Base-by-base conservation (phyloP, 2,888 invertebrate genomes). In the Ypsolopha scabrella region DNA sequence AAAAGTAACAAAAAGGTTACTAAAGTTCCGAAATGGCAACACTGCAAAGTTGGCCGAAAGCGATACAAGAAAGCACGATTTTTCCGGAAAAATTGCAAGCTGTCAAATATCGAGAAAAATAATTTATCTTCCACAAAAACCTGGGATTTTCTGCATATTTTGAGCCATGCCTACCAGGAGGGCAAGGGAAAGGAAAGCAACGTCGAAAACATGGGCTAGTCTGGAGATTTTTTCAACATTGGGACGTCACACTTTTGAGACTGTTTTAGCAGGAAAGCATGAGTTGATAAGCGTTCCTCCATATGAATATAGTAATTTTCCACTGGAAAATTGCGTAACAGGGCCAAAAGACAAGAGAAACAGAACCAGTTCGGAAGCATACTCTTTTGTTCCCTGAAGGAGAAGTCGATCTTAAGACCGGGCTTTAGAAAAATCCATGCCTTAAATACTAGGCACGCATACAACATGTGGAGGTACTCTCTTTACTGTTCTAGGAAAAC, bases 121-220 rank as follows among this genome's bases (percentile, higher is more conserved):
- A 53, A 56, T 50, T 51, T 52, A 60, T 55, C 72, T 70, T 67
- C 71, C 72, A 72, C 67, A 77, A 80, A 81, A 80, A 74, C 75
- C 69, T 68, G 69, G 70, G 72, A 76, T 77, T 79, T 81, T 82
- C 80, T 82, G 79, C 81, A 80, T 80, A 82, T 81, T 83, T 80
- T 61, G 70, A 70, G 67, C 58, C 61, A 53, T 50, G 24, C 38
- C 33, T 55, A 80, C 77, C 55, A 75, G 77, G 78, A 54, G 13
- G 54, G 10, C 73, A 80, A 57, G 41, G 11, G 6, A 44, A 11
- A 37, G 49, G 64, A 58, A 41, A 44, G 57, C 53, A 55, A 58
- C 10, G 39, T 10, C 37, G 34, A 33, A 11, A 14, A 39, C 39
- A 24, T 24, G 24, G 4, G 24, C 2, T 24, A 24, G 24, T 24